Percentiles rank a stretch among this genome's conserved stretches.
Evolutionary conservation across 2,888 invertebrate species (phyloP).

Genomic region (Gnatocerus cornutus): DNA sequence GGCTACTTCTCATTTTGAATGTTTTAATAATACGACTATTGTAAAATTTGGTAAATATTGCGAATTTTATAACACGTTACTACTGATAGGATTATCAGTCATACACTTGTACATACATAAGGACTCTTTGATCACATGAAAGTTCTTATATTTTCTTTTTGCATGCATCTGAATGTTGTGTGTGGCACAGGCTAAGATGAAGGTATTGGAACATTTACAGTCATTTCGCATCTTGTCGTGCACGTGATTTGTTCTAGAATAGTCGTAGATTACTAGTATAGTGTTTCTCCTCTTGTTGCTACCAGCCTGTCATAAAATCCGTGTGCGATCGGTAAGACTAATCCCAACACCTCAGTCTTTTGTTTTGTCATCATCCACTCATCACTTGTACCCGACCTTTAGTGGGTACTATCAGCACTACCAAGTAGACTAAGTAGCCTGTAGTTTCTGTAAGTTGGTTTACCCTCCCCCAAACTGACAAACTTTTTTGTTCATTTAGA

Average conservation of each 20-base stretch:
- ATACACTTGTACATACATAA: conserved; percentile 48
- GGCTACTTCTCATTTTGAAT: conserved; percentile 40
- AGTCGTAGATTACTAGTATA: conserved; percentile 34
- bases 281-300: conserved; percentile 11
- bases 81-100: conserved; percentile 30
- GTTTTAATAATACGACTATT: conserved; percentile 32
- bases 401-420: conserved; percentile 3
- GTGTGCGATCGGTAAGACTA: conserved; percentile 1
- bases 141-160: conserved; percentile 67
- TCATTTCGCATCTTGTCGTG: conserved; percentile 64
- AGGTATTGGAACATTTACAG: conserved; percentile 74
- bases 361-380: conserved; percentile 4
- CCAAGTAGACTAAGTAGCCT: conserved; percentile 8
- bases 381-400: conserved; percentile 1
- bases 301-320: conserved; percentile 9
- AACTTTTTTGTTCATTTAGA: conserved; percentile 72
- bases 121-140: conserved; percentile 46
- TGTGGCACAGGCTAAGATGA: conserved; percentile 82
- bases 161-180: conserved; percentile 83
- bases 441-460: conserved; percentile 22
- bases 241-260: conserved; percentile 47
- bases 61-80: conserved; percentile 15
- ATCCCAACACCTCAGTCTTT: conserved; percentile 5
- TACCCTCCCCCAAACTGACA: conserved; percentile 18
- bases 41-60: conserved; percentile 21